A percentile compares a stretch with the other conserved stretches of the same genome.
These are phyloP conservation scores for Leucoma salicis DNA, from an alignment of 2,888 invertebrate species.

Conservation along the genomic window DNA sequence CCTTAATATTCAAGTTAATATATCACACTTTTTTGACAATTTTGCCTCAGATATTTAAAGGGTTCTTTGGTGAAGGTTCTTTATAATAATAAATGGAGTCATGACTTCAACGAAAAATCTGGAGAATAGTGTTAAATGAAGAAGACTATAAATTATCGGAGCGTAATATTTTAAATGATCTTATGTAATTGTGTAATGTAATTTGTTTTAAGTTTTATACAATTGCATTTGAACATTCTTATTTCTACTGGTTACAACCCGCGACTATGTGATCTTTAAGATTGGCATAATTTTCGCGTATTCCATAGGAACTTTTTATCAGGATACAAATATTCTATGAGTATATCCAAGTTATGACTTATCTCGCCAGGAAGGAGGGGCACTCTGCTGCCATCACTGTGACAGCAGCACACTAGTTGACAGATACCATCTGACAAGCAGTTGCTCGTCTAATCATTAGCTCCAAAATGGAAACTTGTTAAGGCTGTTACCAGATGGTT, in stretches of 20 bases:
- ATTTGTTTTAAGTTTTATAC: background rate
- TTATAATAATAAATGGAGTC: conserved; percentile 26
- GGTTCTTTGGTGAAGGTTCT: conserved; percentile 14
- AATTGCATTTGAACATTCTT: background rate
- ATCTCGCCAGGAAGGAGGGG: too few relatives aligned
- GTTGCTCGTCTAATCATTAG: too few relatives aligned
- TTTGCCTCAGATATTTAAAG: conserved; percentile 27
- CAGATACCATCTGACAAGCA: too few relatives aligned
- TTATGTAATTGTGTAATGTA: background rate
- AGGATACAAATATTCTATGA: too few relatives aligned
- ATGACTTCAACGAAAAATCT: conserved; percentile 28
- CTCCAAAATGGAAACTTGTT: too few relatives aligned
- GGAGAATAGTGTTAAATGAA: conserved; percentile 22
- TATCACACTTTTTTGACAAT: conserved; percentile 31
- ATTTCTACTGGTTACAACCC: background rate
- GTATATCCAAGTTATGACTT: too few relatives aligned
- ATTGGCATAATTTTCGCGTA: too few relatives aligned
- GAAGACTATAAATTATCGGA: conserved; percentile 3
- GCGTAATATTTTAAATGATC: background rate
- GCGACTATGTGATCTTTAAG: too few relatives aligned
- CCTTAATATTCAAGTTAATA: conserved; percentile 24
- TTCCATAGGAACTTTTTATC: too few relatives aligned
- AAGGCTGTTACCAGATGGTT: too few relatives aligned
- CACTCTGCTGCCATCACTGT: too few relatives aligned
- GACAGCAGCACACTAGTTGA: too few relatives aligned